These are phyloP conservation scores for Mixornis gularis DNA, from an alignment of 2,113 vertebrate species.

Conservation along the genomic window DNA sequence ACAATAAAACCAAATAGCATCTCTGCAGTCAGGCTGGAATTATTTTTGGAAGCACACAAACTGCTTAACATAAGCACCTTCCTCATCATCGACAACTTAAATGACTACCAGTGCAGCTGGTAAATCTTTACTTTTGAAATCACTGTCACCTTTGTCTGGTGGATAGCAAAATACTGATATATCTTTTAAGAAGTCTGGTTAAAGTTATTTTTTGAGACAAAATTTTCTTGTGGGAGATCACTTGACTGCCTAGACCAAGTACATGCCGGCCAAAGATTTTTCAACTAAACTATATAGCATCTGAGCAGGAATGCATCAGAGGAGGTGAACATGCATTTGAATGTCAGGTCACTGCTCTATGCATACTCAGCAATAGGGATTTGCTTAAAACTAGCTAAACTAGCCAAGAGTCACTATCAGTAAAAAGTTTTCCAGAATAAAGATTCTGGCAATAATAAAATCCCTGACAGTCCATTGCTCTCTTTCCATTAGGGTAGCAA, in stretches of 20 bases:
- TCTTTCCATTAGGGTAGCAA: not conserved
- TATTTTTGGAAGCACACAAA: not conserved
- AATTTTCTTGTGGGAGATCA: not conserved
- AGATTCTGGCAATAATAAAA: not conserved
- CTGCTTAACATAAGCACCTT: rapidly evolving
- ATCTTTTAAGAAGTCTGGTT: not conserved
- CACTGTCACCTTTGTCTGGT: not conserved
- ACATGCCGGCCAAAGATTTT: not conserved
- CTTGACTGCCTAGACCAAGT: not conserved
- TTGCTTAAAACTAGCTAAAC: not conserved
- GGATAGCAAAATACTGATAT: not conserved
- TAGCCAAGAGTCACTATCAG: not conserved
- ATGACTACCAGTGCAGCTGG: not conserved
- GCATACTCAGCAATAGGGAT: not conserved
- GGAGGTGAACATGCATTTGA: not conserved
- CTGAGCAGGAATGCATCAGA: not conserved
- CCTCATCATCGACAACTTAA: not conserved
- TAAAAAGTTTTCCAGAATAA: not conserved
- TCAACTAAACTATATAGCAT: not conserved
- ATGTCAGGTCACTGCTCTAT: not conserved
- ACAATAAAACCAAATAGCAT: not conserved
- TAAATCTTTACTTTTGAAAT: not conserved
- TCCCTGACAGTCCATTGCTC: too few species aligned
- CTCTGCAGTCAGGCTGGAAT: not conserved
- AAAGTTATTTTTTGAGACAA: not conserved